A percentile compares a stretch with the other conserved stretches of the same genome.
These are phyloP conservation scores for Gobio occitaniae DNA, from an alignment of 2,797 vertebrate genomes.

Conservation along the genomic window DNA sequence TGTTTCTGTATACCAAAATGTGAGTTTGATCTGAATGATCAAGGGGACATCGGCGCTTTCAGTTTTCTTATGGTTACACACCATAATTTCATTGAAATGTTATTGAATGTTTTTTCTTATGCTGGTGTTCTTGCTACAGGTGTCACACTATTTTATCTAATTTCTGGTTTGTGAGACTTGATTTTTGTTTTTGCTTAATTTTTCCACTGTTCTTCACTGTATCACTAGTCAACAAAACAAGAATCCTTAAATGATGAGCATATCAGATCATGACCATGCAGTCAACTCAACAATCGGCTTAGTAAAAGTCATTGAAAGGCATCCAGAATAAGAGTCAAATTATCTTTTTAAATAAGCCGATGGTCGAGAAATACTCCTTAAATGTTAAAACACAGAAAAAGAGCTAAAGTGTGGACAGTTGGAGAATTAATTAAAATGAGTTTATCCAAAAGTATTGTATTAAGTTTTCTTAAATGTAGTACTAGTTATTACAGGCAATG, in stretches of 20 bases:
- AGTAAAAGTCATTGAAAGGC: not conserved
- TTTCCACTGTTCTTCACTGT: not conserved
- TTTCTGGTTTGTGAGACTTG: not conserved
- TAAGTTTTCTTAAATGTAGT: too few species aligned
- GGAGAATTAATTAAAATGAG: not conserved
- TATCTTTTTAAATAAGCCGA: not conserved
- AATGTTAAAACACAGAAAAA: not conserved
- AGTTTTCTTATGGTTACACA: not conserved
- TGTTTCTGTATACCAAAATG: not conserved
- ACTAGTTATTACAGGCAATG: not conserved
- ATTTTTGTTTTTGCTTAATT: not conserved
- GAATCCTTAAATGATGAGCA: not conserved
- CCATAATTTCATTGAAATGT: not conserved
- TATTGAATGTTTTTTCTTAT: not conserved
- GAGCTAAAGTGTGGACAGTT: not conserved
- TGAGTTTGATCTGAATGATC: not conserved
- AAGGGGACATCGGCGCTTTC: not conserved
- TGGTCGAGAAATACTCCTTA: not conserved
- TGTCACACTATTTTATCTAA: not conserved
- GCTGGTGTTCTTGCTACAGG: not conserved
- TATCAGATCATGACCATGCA: not conserved
- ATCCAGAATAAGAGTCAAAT: conserved; percentile 1
- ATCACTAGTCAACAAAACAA: not conserved
- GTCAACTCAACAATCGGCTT: not conserved
- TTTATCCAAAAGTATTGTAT: not conserved